These are phyloP conservation scores for Callithrix jacchus DNA, from an alignment of 2,113 vertebrate species.

Conservation along the genomic window DNA sequence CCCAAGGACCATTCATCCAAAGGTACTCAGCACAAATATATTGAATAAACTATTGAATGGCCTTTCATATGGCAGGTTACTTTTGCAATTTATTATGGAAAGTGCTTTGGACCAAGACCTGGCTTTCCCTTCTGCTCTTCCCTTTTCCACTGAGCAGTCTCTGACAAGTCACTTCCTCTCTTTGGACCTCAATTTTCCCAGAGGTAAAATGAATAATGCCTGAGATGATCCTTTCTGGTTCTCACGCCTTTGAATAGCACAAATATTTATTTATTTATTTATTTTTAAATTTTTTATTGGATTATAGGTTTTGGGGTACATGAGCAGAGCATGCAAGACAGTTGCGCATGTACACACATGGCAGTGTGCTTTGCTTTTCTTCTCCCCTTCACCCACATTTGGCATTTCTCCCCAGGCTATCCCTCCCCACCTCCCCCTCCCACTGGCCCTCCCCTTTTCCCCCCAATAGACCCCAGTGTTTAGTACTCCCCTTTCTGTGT, in stretches of 20 bases:
- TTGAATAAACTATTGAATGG: not conserved
- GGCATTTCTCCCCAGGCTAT: too few relatives aligned
- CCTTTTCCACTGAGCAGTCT: not conserved
- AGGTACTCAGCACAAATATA: not conserved
- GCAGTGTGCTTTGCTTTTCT: too few relatives aligned
- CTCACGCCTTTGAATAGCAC: not conserved
- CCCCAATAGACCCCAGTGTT: too few relatives aligned
- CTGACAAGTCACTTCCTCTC: not conserved
- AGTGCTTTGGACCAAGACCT: not conserved
- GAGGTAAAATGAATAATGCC: not conserved
- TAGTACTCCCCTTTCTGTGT: too few relatives aligned
- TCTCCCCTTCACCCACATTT: too few relatives aligned
- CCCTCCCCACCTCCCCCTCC: too few relatives aligned
- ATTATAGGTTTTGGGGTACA: too few relatives aligned
- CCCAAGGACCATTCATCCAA: not conserved
- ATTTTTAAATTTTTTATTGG: too few relatives aligned
- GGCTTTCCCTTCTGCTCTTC: not conserved
- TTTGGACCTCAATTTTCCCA: not conserved
- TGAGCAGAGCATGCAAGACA: too few relatives aligned
- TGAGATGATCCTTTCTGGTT: not conserved
- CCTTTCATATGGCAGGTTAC: not conserved
- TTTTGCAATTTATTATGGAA: not conserved
- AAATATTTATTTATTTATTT: not conserved
- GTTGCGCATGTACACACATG: too few relatives aligned
- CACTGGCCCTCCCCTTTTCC: too few relatives aligned